phyloP scores from a whole-genome alignment of 2,888 invertebrate species.

The Trichacis sp. region DNA sequence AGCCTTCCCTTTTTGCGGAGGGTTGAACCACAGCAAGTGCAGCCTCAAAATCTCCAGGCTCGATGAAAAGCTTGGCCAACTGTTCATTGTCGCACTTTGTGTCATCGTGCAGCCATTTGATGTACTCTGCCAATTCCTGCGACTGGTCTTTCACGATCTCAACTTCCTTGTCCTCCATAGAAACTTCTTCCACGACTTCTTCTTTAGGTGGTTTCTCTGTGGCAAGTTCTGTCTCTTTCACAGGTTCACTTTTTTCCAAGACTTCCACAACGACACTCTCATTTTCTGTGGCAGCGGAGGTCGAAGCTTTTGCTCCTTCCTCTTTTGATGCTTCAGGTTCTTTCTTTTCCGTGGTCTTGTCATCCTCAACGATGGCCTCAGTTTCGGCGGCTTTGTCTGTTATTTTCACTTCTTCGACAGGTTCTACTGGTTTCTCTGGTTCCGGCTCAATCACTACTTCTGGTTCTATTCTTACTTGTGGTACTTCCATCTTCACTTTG shows the following conservation, averaged over 20 bases:
- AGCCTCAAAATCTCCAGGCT: conserved; percentile 80
- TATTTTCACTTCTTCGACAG: conserved; percentile 36
- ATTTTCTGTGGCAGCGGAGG: conserved; percentile 8
- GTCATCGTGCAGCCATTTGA: conserved; percentile 76
- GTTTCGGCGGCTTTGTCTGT: conserved; percentile 45
- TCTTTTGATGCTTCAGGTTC: conserved; percentile 4
- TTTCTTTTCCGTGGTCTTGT: conserved; percentile 61
- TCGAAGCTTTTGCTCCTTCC: conserved; percentile 24
- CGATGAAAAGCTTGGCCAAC: conserved; percentile 76
- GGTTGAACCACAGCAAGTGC: conserved; percentile 90
- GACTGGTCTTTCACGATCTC: conserved; percentile 65
- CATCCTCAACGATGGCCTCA: conserved; percentile 43
- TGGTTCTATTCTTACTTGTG: too few relatives aligned
- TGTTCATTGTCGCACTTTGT: conserved; percentile 75
- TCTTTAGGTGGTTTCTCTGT: too few relatives aligned
- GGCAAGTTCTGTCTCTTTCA: neutral
- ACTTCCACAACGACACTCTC: conserved; percentile 23
- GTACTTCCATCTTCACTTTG: too few relatives aligned
- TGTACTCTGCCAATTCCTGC: conserved; percentile 72
- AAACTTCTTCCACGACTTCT: neutral
- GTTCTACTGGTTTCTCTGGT: conserved; percentile 29
- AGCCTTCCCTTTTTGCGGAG: conserved; percentile 95
- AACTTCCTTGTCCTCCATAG: neutral
- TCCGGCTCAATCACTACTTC: conserved; percentile 11
- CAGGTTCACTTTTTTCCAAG: neutral